Evolutionary conservation across 2,797 vertebrate genomes (phyloP).

Genomic region (Astyanax mexicanus): DNA sequence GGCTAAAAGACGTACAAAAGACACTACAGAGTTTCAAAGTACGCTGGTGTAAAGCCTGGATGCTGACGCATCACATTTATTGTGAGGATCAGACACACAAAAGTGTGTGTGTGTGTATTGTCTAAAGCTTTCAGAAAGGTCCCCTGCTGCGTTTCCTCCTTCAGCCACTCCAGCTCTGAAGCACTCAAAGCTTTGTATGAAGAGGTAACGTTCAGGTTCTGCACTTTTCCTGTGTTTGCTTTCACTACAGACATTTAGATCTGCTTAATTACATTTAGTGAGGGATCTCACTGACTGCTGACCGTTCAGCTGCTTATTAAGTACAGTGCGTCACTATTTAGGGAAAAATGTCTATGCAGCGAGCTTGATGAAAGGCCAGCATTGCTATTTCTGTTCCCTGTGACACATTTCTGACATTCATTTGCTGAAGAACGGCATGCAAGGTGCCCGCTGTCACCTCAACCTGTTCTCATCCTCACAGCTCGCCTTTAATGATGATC

Average conservation of each 20-base stretch:
- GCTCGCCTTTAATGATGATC: conserved; percentile 58
- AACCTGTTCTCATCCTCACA: conserved; percentile 60
- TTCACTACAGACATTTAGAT: not conserved
- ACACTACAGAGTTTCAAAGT: too few relatives aligned
- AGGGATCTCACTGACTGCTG: not conserved
- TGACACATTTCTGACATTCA: conserved; percentile 26
- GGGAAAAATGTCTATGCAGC: not conserved
- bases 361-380: not conserved
- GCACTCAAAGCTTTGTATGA: not conserved
- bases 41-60: not conserved
- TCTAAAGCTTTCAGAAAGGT: not conserved
- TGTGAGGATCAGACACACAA: not conserved
- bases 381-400: not conserved
- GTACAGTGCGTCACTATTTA: not conserved
- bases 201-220: not conserved
- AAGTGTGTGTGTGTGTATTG: conserved; percentile 30
- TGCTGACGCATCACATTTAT: conserved; percentile 24
- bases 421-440: not conserved
- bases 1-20: too few relatives aligned
- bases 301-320: not conserved
- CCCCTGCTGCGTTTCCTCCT: not conserved
- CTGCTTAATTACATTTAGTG: not conserved
- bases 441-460: conserved; percentile 27
- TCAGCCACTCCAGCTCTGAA: not conserved
- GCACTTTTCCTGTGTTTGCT: not conserved